These are phyloP conservation scores for Mercenaria mercenaria DNA, from an alignment of 1,140 invertebrate species.

Conservation along the genomic window DNA sequence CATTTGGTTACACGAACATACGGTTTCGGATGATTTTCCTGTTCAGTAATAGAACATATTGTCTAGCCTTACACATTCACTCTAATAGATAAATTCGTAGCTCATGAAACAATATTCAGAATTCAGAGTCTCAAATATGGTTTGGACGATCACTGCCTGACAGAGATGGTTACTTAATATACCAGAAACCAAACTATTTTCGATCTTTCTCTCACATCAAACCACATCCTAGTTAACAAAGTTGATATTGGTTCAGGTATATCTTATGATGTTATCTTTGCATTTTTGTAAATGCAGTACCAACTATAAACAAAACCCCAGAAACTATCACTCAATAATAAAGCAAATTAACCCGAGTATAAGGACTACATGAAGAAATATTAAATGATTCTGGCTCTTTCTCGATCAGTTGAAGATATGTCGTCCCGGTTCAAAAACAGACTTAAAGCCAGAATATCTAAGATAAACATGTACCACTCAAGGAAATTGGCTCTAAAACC, in stretches of 20 bases:
- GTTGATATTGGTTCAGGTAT: background rate
- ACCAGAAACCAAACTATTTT: too few relatives aligned
- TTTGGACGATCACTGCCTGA: background rate
- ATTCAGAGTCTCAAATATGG: too few relatives aligned
- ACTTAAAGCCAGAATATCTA: background rate
- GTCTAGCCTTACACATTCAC: too few relatives aligned
- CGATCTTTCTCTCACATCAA: too few relatives aligned
- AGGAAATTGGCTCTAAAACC: background rate
- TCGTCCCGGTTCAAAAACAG: background rate
- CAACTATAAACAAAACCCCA: background rate
- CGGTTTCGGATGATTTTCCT: too few relatives aligned
- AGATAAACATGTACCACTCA: background rate
- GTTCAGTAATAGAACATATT: too few relatives aligned
- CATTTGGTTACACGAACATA: too few relatives aligned
- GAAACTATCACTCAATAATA: too few relatives aligned
- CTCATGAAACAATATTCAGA: too few relatives aligned
- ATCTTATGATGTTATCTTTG: background rate
- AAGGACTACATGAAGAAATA: background rate
- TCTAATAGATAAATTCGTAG: too few relatives aligned
- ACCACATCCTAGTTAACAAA: background rate
- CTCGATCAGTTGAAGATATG: background rate
- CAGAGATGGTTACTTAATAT: background rate
- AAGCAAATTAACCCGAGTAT: background rate
- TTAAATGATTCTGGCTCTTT: too few relatives aligned
- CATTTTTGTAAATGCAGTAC: background rate